Base-by-base conservation (phyloP, 1,140 invertebrate species). In the Cydia strobilella region DNA sequence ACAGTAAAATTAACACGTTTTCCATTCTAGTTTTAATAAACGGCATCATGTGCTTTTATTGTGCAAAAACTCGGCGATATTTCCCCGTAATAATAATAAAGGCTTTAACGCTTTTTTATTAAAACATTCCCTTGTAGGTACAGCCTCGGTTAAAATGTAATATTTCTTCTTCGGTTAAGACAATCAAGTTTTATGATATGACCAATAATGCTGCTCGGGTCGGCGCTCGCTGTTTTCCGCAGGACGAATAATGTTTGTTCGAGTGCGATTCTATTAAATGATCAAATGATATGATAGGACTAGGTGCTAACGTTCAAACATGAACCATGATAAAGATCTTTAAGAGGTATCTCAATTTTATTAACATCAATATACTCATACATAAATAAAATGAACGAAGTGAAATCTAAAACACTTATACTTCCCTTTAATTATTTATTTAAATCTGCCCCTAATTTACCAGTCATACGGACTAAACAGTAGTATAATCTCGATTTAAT, bases 401-500 rank as follows among this genome's bases (percentile, higher is more conserved):
- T 18, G 54, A 76, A 10, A 48, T 7, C 2, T 18, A 31, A 31
- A 31, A 6, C 31, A 31, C 31, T 31, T 31, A 31, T 31, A 31
- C 31, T 4, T 39, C 9, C 35, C 35, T 39, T 10, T 39, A 39
- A 39, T 39, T 9, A 10, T 39, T 7, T 39, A 72, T 35, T 42
- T 62, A 76, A 76, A 51, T 73, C 18, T 54, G 42, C 31, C 35
- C n/a, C 72, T 76, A 66, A 54, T 71, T 48, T 25, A 23, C 75
- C 23, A 66, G 72, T 45, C 20, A 18, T 51, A 73, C 74, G 62
- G 39, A 69, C 76, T 78, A 73, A 76, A 73, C 75, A 78, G 75
- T 45, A 76, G 74, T 73, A 69, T 79, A 75, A 76, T 79, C 73
- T 78, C 75, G 72, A 76, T 82, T 82, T 80, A 82, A 78, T 73